Percentiles rank a stretch among this genome's conserved stretches.
phyloP scores from a whole-genome alignment of 2,888 invertebrate genomes.

The Caenorhabditis becei region DNA sequence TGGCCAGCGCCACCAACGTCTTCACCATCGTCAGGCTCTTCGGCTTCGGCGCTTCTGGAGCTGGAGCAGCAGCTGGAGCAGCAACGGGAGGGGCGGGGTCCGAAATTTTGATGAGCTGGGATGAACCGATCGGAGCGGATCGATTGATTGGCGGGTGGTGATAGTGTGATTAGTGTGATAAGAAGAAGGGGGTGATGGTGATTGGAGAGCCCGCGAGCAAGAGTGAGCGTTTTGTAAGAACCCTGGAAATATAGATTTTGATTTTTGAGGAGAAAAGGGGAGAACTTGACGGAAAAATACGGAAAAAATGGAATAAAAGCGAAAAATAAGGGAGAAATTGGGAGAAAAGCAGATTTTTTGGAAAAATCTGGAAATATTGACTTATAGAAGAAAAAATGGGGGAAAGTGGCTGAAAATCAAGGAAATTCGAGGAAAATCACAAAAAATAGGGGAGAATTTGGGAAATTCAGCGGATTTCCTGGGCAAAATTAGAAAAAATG shows the following conservation, averaged over 20 bases:
- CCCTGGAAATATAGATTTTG: neutral
- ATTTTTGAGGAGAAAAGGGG: neutral
- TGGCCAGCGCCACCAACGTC: conserved; percentile 72
- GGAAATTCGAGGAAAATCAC: too few relatives aligned
- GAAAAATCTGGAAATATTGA: too few relatives aligned
- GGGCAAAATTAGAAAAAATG: neutral
- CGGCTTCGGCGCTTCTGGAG: neutral
- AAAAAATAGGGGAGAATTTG: too few relatives aligned
- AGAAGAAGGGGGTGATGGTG: neutral
- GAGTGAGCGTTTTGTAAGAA: neutral
- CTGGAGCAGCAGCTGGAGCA: too few relatives aligned
- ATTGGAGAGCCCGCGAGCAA: neutral
- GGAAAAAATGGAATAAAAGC: conserved; percentile 1
- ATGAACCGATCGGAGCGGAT: neutral
- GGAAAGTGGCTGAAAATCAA: neutral
- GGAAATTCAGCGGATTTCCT: too few relatives aligned
- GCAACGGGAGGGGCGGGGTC: too few relatives aligned
- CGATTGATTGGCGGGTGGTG: neutral
- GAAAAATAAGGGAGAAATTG: neutral
- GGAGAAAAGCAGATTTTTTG: too few relatives aligned
- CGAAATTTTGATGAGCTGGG: neutral
- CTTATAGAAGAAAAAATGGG: neutral
- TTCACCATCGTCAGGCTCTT: conserved; percentile 70
- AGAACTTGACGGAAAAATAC: neutral
- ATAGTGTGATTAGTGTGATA: neutral